Percentiles rank a stretch among this genome's conserved stretches.
phyloP scores from a whole-genome alignment of 2,113 vertebrate genomes.

The Cyanistes caeruleus region DNA sequence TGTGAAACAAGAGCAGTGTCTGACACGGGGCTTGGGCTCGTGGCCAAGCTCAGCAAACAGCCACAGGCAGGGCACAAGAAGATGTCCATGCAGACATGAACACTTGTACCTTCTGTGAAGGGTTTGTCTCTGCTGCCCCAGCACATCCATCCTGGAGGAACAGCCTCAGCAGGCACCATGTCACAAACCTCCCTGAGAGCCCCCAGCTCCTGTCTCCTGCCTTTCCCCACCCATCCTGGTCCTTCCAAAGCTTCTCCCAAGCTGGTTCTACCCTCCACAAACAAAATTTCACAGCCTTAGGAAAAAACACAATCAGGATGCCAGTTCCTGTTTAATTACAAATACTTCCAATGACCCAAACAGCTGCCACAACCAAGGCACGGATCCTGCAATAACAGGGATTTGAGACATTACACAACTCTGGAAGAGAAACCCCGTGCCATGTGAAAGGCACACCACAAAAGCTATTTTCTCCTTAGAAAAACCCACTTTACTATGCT shows the following conservation, averaged over 20 bases:
- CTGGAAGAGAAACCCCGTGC: neutral
- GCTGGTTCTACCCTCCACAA: neutral
- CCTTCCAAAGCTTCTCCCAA: neutral
- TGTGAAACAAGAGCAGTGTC: neutral
- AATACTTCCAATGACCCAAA: neutral
- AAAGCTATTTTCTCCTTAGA: neutral
- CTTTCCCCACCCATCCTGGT: neutral
- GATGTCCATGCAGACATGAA: neutral
- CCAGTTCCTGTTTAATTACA: neutral
- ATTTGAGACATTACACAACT: neutral
- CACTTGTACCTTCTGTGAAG: neutral
- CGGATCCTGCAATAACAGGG: neutral
- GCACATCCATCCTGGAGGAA: neutral
- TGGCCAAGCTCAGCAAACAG: neutral
- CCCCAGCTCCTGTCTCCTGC: neutral
- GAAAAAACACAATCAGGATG: neutral
- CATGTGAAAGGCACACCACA: neutral
- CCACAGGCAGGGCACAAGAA: neutral
- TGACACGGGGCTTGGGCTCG: neutral
- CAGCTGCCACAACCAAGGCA: neutral
- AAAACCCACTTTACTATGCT: neutral
- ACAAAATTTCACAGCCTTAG: fast-evolving
- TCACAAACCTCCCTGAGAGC: neutral
- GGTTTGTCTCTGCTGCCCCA: neutral
- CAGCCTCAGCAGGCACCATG: neutral